Conservation (phyloP, 2,797 vertebrate genomes). For the Passerculus sandwichensis region DNA sequence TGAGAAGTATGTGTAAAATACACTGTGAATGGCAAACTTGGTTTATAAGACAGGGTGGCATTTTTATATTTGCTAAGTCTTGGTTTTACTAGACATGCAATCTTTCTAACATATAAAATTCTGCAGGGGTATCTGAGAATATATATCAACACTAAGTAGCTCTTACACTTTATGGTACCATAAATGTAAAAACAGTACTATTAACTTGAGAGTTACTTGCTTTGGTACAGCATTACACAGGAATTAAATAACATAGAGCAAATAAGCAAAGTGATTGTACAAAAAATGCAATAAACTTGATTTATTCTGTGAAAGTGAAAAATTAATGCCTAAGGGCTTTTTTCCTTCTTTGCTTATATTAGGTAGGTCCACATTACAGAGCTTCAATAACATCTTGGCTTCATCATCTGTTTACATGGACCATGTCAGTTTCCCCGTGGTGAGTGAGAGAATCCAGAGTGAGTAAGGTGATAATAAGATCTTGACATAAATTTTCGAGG, state of each 20-base stretch:
- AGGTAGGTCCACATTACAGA: background rate
- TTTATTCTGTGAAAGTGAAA: background rate
- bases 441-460: background rate
- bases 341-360: background rate
- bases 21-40: background rate
- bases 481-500: background rate
- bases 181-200: constrained; percentile 28
- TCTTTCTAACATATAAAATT: constrained; percentile 29
- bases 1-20: background rate
- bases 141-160: constrained; percentile 45
- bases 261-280: background rate
- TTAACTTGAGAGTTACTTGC: background rate
- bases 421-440: background rate
- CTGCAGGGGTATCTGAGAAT: background rate
- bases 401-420: background rate
- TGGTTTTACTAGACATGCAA: constrained; percentile 20
- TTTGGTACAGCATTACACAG: background rate
- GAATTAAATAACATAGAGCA: background rate
- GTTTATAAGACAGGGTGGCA: background rate
- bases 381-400: background rate
- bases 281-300: background rate
- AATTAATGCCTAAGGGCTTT: background rate
- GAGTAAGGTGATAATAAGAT: background rate
- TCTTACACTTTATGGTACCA: background rate
- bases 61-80: constrained; percentile 34